Percentiles rank a stretch among this genome's conserved stretches.
phyloP scores from a whole-genome alignment of 2,888 invertebrate species.

The Meghimatium bilineatum region DNA sequence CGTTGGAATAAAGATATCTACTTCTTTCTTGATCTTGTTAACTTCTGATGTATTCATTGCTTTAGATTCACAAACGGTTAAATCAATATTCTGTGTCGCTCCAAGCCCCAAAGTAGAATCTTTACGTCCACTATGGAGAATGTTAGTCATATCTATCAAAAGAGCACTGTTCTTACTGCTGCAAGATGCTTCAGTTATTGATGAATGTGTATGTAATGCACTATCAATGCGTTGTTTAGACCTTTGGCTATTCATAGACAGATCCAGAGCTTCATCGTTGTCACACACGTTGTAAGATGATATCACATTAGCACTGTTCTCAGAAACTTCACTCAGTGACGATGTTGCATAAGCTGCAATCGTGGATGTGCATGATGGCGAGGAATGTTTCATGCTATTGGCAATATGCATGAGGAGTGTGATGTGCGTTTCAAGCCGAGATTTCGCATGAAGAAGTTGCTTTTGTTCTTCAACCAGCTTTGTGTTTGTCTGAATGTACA shows the following conservation, averaged over 20 bases:
- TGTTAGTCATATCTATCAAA: not conserved
- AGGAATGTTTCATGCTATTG: not conserved
- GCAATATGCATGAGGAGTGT: not conserved
- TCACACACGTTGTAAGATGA: not conserved
- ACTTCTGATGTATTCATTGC: not conserved
- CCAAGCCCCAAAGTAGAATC: not conserved
- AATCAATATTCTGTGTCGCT: not conserved
- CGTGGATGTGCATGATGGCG: not conserved
- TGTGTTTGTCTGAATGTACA: constrained; percentile 22
- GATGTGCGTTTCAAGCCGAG: not conserved
- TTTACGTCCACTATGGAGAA: not conserved
- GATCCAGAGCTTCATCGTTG: not conserved
- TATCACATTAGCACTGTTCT: not conserved
- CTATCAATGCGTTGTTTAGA: not conserved
- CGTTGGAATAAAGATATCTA: not conserved
- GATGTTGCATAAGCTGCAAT: not conserved
- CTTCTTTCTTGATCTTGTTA: not conserved
- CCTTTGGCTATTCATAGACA: not conserved
- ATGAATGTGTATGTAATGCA: not conserved
- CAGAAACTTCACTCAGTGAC: not conserved
- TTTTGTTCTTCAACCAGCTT: constrained; percentile 19
- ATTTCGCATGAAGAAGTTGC: constrained; percentile 13
- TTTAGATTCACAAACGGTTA: not conserved
- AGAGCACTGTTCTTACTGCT: not conserved
- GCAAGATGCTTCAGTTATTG: not conserved